Evolutionary conservation across 2,888 invertebrate genomes (phyloP), one percentile per base, ranked within the genome.

Genomic region (Callosobruchus maculatus): DNA sequence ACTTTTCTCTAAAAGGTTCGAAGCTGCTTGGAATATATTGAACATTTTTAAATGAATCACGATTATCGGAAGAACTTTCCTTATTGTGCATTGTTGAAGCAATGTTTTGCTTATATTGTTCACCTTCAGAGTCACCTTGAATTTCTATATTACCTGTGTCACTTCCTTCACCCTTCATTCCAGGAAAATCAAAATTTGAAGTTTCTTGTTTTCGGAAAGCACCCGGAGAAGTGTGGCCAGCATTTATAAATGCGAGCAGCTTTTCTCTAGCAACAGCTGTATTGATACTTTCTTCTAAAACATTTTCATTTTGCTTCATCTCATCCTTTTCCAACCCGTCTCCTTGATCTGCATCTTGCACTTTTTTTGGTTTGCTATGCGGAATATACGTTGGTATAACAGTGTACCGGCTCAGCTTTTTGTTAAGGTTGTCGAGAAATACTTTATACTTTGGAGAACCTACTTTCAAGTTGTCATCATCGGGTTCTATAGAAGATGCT

Each of bases 351-450:
- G 1, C 21, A 31, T 22, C 31, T 22, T 68, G 3, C 68, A 68
- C 21, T 21, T 9, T 21, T 69, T 22, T 22, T n/a, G 31, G 2
- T 26, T 71, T 71, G 2, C 76, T 22, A 9, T 67, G 20, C 18
- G 74, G 72, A 18, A 78, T 73, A 72, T 74, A 74, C 18, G 22
- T 70, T 13, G 80, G 78, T n/a, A 75, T 31, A 0, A 75, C 70
- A 20, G 71, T 70, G 20, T 72, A 67, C 26, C 71, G 77, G 71
- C 78, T 76, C 21, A 83, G 73, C 71, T 78, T 80, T 70, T 79
- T 74, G 70, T 78, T 78, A 26, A 84, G 78, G 70, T 78, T 77
- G 73, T 79, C 77, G 72, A 74, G 75, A 72, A 84, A 84, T 5
- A 75, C 72, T 70, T 80, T 78, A 73, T 80, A 81, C 73, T 82